Evolutionary conservation across 2,113 vertebrate genomes (phyloP).

Genomic region (Crotalus tigris): DNA sequence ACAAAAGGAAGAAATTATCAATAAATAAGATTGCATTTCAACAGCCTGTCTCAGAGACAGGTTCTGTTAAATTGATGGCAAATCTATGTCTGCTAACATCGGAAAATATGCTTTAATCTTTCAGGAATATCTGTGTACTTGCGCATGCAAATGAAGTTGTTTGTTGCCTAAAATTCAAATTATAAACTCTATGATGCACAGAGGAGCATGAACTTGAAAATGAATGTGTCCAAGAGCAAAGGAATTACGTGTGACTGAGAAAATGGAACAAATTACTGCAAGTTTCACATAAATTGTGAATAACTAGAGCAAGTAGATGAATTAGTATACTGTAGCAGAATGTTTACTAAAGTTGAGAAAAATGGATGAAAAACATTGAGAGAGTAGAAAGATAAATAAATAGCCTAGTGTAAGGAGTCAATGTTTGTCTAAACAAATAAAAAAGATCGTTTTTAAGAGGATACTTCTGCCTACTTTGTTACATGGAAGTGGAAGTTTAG

Average conservation of each 20-base stretch:
- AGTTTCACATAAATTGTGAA: neutral
- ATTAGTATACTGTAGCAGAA: neutral
- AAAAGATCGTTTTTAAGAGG: neutral
- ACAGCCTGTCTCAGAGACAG: neutral
- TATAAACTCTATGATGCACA: neutral
- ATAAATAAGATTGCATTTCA: neutral
- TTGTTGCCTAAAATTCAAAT: neutral
- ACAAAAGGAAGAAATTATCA: neutral
- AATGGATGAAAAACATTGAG: neutral
- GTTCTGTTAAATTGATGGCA: neutral
- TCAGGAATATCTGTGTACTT: neutral
- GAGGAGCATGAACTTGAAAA: neutral
- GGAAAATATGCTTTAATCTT: neutral
- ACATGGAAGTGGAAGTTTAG: neutral
- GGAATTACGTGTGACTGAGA: neutral
- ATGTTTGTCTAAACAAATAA: neutral
- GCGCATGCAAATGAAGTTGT: neutral
- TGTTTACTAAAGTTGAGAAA: neutral
- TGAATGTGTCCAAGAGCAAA: neutral
- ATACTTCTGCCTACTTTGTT: neutral
- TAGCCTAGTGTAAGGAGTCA: neutral
- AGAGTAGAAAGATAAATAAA: neutral
- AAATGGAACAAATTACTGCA: neutral
- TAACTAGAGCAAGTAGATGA: neutral
- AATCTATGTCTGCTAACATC: neutral